Evolutionary conservation across 2,888 invertebrate genomes (phyloP), one percentile per base, ranked within the genome.

Genomic region (Trichogramma evanescens): DNA sequence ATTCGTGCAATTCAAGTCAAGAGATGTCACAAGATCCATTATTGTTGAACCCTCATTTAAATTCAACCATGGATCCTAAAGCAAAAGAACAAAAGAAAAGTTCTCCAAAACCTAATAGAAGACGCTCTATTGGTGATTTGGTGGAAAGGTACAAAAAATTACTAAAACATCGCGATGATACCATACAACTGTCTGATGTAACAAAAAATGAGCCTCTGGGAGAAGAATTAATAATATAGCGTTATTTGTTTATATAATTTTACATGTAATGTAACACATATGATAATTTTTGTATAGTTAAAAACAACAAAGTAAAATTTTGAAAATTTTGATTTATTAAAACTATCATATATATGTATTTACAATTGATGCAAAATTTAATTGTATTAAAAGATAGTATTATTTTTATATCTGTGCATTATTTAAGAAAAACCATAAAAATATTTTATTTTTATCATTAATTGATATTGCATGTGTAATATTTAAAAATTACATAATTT

Each of bases 101-200:
- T 45, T 59, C 68, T 38, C 54, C 52, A 39, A 48, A 10, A 43
- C 54, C 55, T 7, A 54, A 61, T 5, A 67, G 54, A 57, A 68
- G 75, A 57, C 64, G 68, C 7, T 77, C 76, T 1, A 75, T 77
- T 40, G 69, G 72, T 26, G 77, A 77, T 66, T 69, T 77, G 52
- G 70, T 77, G 1, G 72, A 75, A 54, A 72, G 75, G 43, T 77
- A 74, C 55, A 75, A 68, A 62, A 73, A 68, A 54, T 9, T 74
- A 52, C 41, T 72, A 52, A 58, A 64, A 60, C 58, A 62, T 45
- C 55, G 60, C 40, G 59, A 62, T 50, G 45, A 40, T 13, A 56
- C 51, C 56, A 7, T 8, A 13, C 52, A 58, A n/a, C 42, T 8
- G n/a, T 38, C 42, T 8, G 54, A 50, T 39, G 13, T 6, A 5